phyloP scores from a whole-genome alignment of 2,797 vertebrate species.

The Neomorphus geoffroyi region DNA sequence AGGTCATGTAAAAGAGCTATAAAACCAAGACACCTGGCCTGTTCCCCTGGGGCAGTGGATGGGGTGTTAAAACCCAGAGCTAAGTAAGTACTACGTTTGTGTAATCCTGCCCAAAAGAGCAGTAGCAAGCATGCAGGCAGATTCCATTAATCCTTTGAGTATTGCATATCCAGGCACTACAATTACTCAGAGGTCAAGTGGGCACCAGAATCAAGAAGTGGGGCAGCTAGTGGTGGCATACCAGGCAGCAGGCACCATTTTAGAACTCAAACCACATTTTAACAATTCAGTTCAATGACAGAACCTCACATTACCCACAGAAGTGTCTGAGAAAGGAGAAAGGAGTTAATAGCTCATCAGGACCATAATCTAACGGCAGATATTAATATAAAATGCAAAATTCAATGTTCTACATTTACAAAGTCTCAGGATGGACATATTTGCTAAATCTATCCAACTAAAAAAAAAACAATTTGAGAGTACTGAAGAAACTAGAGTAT shows the following conservation, averaged over 20 bases:
- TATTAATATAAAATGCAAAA: background rate
- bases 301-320: background rate
- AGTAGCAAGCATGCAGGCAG: background rate
- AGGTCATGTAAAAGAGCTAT: background rate
- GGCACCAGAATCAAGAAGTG: background rate
- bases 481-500: background rate
- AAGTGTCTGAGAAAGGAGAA: background rate
- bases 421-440: background rate
- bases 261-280: background rate
- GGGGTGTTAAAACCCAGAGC: background rate
- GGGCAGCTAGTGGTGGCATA: background rate
- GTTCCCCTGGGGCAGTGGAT: rapidly evolving
- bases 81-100: background rate
- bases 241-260: background rate
- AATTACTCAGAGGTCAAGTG: background rate
- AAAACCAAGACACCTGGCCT: background rate
- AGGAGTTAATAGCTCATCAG: background rate
- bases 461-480: background rate
- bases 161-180: background rate
- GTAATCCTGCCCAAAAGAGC: background rate
- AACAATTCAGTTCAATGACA: background rate
- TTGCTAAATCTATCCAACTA: background rate
- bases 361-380: background rate
- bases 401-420: background rate
- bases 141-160: background rate